These are phyloP conservation scores for Oreonectes daqikongensis DNA, from an alignment of 2,797 vertebrate species.

Conservation along the genomic window DNA sequence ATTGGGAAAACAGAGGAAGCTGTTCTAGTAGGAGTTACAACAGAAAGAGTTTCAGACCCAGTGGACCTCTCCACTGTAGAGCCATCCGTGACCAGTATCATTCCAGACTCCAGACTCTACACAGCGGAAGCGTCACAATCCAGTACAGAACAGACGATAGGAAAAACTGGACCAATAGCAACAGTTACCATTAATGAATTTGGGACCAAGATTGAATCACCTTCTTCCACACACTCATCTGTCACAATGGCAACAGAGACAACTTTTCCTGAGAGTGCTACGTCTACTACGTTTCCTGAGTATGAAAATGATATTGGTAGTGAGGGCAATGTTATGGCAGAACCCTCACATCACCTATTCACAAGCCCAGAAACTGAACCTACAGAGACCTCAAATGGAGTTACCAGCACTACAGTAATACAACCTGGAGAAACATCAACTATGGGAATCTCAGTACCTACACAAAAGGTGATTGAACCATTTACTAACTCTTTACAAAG, in stretches of 20 bases:
- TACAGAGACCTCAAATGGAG: constrained; percentile 32
- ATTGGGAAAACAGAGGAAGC: constrained; percentile 68
- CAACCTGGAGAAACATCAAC: constrained; percentile 21
- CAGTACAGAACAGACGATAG: constrained; percentile 3
- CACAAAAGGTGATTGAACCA: constrained; percentile 15
- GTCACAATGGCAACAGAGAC: constrained; percentile 6
- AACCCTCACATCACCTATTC: constrained; percentile 53
- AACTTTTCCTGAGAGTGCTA: constrained; percentile 28
- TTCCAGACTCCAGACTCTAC: constrained; percentile 6
- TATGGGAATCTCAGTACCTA: constrained; percentile 12
- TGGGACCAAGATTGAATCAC: constrained; percentile 25
- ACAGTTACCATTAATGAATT: not conserved
- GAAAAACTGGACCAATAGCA: not conserved
- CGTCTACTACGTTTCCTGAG: constrained; percentile 49
- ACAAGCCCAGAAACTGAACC: constrained; percentile 4
- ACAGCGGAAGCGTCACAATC: not conserved
- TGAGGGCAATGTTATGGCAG: constrained; percentile 39
- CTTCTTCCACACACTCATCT: not conserved
- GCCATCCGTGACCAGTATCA: not conserved
- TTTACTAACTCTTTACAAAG: constrained; percentile 7
- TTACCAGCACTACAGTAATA: constrained; percentile 9
- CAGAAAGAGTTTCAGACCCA: constrained; percentile 48
- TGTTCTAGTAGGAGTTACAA: constrained; percentile 56
- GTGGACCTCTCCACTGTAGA: constrained; percentile 29
- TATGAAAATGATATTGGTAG: constrained; percentile 51